Conservation (phyloP, 53 echinoderm and acorn worm species). For the Actinopyga echinites region DNA sequence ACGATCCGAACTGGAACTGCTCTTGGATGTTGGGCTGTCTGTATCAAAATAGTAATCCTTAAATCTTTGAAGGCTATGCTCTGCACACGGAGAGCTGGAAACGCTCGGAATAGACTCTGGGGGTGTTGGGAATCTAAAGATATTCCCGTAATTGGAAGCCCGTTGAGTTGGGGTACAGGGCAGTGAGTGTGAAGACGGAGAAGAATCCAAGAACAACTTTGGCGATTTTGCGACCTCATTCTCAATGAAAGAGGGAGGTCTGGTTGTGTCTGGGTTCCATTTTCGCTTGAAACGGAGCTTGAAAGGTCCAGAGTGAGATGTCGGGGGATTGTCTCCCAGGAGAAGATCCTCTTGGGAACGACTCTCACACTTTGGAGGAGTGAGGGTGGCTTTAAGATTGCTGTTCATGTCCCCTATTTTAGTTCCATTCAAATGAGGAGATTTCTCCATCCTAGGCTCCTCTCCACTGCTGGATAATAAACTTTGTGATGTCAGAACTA, state of each 20-base stretch:
- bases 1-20: constrained; percentile 20
- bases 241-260: constrained; percentile 84
- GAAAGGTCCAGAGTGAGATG: constrained; percentile 76
- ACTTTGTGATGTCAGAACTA: constrained; percentile 53
- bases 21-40: constrained; percentile 44
- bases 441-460: constrained; percentile 17
- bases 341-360: constrained; percentile 50
- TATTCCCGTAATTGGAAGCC: constrained; percentile 55
- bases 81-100: constrained; percentile 41
- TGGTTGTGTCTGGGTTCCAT: constrained; percentile 83
- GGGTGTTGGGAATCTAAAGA: constrained; percentile 95
- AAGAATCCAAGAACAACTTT: constrained; percentile 73
- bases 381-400: constrained; percentile 52
- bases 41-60: constrained; percentile 96
- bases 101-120: constrained; percentile 65
- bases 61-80: constrained; percentile 79
- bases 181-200: constrained; percentile 79
- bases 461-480: too few species aligned
- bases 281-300: constrained; percentile 97
- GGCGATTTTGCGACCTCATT: constrained; percentile 89
- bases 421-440: constrained; percentile 6
- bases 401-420: constrained; percentile 52
- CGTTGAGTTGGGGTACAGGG: constrained; percentile 96
- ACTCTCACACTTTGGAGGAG: constrained; percentile 54
- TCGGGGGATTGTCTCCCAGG: constrained; percentile 12